Evolutionary conservation across 2,113 vertebrate genomes (phyloP).

Genomic region (Meriones unguiculatus): DNA sequence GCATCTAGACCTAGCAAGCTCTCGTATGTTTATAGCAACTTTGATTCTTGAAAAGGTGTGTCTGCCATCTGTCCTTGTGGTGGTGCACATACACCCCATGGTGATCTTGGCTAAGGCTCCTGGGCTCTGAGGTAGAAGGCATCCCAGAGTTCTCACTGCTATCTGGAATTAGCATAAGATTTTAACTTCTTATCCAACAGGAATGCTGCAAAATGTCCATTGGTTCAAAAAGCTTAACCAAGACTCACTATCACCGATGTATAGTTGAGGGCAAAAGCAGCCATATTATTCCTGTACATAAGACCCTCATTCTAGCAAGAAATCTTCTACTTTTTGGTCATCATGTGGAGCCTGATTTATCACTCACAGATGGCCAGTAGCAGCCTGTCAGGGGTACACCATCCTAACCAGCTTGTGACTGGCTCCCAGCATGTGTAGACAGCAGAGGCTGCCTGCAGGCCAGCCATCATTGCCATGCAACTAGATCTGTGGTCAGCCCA

Average conservation of each 20-base stretch:
- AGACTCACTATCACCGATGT: background rate
- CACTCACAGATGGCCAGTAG: constrained; percentile 69
- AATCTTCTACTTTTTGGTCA: background rate
- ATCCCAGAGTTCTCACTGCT: constrained; percentile 30
- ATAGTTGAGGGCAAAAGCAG: background rate
- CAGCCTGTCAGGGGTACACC: background rate
- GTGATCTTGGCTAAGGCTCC: constrained; percentile 63
- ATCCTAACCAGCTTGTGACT: background rate
- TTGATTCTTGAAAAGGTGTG: background rate
- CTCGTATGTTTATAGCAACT: background rate
- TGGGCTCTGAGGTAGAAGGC: constrained; percentile 39
- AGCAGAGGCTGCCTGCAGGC: background rate
- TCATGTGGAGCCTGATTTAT: constrained; percentile 38
- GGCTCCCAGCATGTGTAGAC: constrained; percentile 43
- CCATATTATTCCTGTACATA: background rate
- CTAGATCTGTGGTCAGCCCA: background rate
- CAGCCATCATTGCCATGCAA: constrained; percentile 3
- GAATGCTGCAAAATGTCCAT: background rate
- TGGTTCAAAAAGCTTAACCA: background rate
- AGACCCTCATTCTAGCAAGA: background rate
- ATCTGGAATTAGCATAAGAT: background rate
- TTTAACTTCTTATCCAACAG: background rate
- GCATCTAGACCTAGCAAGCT: background rate
- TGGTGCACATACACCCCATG: constrained; percentile 18
- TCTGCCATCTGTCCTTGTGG: constrained; percentile 61